Base-by-base conservation (phyloP, 2,113 vertebrate species). In the Megaptera novaeangliae region DNA sequence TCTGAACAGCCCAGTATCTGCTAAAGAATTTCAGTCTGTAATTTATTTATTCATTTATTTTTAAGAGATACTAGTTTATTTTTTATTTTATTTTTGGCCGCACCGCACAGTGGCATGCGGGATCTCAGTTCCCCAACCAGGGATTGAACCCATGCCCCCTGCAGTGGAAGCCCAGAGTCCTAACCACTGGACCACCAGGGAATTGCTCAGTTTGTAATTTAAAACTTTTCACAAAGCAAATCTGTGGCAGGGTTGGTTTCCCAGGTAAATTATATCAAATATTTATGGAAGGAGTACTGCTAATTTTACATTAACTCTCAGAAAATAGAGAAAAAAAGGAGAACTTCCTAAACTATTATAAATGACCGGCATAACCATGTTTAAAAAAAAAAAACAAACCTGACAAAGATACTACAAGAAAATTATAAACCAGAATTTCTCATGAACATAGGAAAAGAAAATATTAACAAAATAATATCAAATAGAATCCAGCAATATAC, bases 201-300 rank as follows among this genome's bases (percentile, higher is more conserved):
- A 55, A 55, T 20, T 55, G 18, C 52, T 23, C 4, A 71, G 29
- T 91, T 84, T 94, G 0, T 41, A 91, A 71, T 61, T 75, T 46
- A 82, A 93, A 85, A 91, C 20, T 46, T 97, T 27, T 17, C 57
- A 57, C 21, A 82, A 94, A 95, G 71, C 72, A 93, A 90, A 81
- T 59, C 59, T 44, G 6, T 31, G 61, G 29, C 41, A 93, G 9
- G 72, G 25, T 59, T 14, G 31, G 27, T 80, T 84, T 95, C 27
- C 66, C 4, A 91, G 69, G 69, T 52, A 8, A 75, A 84, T 68
- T 78, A 72, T 31, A 29, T 74, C 61, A 88, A 71, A 68, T 44
- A 91, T 72, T 90, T 86, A 77, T 83, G 44, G 39, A 91, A 78
- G 46, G 52, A 94, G 82, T 52, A 77, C 61, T 74, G 27, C 5